Base-by-base conservation (phyloP, 2,888 invertebrate genomes). In the Dynastes grantii region DNA sequence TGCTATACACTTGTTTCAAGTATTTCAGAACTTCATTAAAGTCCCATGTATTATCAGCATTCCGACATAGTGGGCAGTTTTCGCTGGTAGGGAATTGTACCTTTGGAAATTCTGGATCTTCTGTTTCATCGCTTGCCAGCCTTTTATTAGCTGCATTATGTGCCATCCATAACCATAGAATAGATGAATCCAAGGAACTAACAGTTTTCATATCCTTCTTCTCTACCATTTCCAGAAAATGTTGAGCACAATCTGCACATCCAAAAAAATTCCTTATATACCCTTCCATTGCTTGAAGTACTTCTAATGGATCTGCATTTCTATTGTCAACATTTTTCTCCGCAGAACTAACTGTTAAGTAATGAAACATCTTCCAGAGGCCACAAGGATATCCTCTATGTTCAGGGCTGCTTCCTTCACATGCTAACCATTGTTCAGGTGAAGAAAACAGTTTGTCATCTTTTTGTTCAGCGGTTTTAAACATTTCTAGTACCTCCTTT, bases 291-390 rank as follows among this genome's bases (percentile, higher is more conserved):
- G 95, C 95, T 83, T 91, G 91, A 4, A 99, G 88, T 1, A 97
- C 94, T 86, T 93, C 93, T 2, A 92, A 90, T 0, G 94, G 93
- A 85, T 93, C 91, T 2, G 86, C 85, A 8, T 90, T 89, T 58
- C 90, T 77, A 16, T 81, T 81, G 3, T 82, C 81, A 1, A 73
- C 65, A 32, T 85, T 84, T 37, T 79, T 81, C 67, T 84, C 84
- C 37, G 91, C 92, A 11, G 95, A 94, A 86, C 94, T 94, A 0
- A 98, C 96, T 0, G 97, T 96, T 77, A 99, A 89, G 53, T 94
- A 95, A 86, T 99, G 99, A 87, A 98, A 99, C 83, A 98, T 89
- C 13, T 94, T 95, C 99, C 99, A 99, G 49, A 99, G 90, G 0
- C 97, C 95, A 89, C 99, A 99, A 0, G 98, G 95, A 87, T 96